Conservation (phyloP, 2,888 invertebrate species). For the Cephus rjabovi region DNA sequence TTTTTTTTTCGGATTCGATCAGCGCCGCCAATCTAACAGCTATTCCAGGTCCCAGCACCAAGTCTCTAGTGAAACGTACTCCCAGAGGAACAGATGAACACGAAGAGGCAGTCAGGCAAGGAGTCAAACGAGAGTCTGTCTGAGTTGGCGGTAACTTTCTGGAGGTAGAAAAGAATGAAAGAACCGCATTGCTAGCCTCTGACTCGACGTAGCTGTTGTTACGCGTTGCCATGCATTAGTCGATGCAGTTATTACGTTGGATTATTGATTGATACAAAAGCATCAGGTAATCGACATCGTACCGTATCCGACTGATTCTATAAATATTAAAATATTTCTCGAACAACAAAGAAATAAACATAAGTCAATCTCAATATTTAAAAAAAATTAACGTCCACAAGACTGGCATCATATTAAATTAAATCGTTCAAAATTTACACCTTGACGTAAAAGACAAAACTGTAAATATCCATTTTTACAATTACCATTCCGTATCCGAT, state of each 20-base stretch:
- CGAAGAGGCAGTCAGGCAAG: background rate
- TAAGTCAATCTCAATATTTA: background rate
- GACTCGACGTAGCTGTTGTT: constrained; percentile 27
- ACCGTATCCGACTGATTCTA: background rate
- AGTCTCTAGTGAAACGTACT: background rate
- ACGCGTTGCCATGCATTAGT: constrained; percentile 2
- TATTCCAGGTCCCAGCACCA: background rate
- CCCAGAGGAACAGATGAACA: background rate
- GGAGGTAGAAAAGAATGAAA: constrained; percentile 7
- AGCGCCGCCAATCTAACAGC: constrained; percentile 14
- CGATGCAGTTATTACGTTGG: background rate
- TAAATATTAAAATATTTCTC: background rate
- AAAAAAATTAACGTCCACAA: background rate
- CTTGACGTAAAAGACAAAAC: background rate
- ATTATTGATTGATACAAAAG: background rate
- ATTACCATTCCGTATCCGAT: too few species aligned
- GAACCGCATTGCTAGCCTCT: constrained; percentile 59
- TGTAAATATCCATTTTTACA: background rate
- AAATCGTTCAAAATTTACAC: background rate
- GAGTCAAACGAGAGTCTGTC: background rate
- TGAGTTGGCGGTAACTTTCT: background rate
- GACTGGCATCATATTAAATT: background rate
- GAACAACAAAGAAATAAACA: background rate
- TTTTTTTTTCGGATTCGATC: constrained; percentile 55
- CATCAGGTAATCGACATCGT: background rate